A percentile compares a stretch with the other conserved stretches of the same genome.
Conservation (phyloP, 2,888 invertebrate species). For the Nebria brevicollis region DNA sequence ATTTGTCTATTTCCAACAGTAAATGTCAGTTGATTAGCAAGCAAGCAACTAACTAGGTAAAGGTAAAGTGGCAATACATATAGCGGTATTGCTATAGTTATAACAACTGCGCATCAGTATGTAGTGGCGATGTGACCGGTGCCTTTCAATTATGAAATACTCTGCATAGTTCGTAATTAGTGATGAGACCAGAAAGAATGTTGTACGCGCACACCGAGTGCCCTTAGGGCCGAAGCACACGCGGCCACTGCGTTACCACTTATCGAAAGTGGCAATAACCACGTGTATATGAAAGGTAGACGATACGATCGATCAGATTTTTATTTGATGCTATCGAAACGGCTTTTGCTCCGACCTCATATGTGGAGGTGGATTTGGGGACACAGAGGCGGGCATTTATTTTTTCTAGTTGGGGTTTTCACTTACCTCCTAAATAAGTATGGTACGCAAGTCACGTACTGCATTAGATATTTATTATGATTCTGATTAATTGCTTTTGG, state of each 20-base stretch:
- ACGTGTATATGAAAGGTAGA: conserved; percentile 18
- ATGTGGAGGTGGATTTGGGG: conserved; percentile 4
- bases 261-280: conserved; percentile 24
- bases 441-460: no score
- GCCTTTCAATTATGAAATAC: conserved; percentile 57
- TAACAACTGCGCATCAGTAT: background rate
- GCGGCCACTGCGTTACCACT: background rate
- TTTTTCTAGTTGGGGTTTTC: no score
- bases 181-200: conserved; percentile 48
- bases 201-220: conserved; percentile 3
- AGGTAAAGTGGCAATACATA: background rate
- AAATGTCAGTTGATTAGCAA: background rate
- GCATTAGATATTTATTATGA: no score
- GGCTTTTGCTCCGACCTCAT: conserved; percentile 2
- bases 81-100: background rate
- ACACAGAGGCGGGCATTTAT: background rate
- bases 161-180: conserved; percentile 55
- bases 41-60: background rate
- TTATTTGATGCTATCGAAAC: conserved; percentile 7
- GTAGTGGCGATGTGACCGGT: conserved; percentile 24
- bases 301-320: background rate
- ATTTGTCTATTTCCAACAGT: background rate
- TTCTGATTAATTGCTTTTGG: no score
- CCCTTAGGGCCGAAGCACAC: conserved; percentile 13
- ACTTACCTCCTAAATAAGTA: no score